These are phyloP conservation scores for Colistium nudipinnis DNA, from an alignment of 2,113 vertebrate species.

Conservation along the genomic window DNA sequence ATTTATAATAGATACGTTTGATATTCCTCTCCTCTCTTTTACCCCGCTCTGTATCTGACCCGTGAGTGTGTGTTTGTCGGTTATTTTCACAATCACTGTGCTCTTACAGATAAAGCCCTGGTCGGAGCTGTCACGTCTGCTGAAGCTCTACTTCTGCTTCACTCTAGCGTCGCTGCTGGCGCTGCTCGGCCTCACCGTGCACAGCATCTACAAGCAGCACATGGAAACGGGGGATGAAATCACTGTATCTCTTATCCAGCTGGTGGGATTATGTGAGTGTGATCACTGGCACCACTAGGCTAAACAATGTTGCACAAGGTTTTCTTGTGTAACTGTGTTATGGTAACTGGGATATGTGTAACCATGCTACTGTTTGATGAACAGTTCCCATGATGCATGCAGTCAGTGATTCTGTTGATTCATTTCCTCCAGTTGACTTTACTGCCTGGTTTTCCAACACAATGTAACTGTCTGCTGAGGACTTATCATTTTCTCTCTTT, in stretches of 20 bases:
- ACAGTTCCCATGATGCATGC: neutral
- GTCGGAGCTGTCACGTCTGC: slow-evolving; percentile 80
- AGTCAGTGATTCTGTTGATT: neutral
- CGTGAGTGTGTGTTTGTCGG: too few species aligned
- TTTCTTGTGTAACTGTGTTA: slow-evolving; percentile 17
- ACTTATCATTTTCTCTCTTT: neutral
- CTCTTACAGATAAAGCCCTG: slow-evolving; percentile 83
- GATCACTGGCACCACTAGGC: too few species aligned
- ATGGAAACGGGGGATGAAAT: slow-evolving; percentile 78
- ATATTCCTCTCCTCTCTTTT: too few species aligned
- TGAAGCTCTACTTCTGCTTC: slow-evolving; percentile 85
- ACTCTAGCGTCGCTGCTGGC: slow-evolving; percentile 82
- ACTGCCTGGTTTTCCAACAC: neutral
- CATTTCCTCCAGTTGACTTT: neutral
- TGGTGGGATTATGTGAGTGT: slow-evolving; percentile 86
- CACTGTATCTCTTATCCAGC: slow-evolving; percentile 85
- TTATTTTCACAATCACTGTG: neutral
- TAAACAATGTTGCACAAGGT: slow-evolving; percentile 1
- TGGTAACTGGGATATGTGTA: neutral
- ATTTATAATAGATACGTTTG: too few species aligned
- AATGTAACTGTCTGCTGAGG: neutral
- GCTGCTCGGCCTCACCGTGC: slow-evolving; percentile 81
- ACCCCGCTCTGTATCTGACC: too few species aligned
- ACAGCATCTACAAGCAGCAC: slow-evolving; percentile 77
- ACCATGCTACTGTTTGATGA: neutral